Evolutionary conservation across 2,797 vertebrate species (phyloP), one percentile per base, ranked within the genome.

Genomic region (Cygnus olor): DNA sequence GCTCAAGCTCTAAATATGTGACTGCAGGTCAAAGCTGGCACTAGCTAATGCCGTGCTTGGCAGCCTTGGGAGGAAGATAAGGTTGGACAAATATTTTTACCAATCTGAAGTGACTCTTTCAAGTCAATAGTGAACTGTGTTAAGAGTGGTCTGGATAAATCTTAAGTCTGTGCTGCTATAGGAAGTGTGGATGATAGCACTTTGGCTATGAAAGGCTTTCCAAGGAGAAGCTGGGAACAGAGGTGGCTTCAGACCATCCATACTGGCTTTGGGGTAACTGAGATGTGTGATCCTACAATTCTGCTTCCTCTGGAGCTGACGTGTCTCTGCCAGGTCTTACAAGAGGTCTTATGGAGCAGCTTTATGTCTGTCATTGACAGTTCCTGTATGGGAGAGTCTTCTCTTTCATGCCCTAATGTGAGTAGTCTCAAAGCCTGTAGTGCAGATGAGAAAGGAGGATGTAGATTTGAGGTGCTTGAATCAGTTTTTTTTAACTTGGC

Each of bases 1-100:
- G 85, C 60, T 82, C 93, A 81, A 47, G 77, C 73, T 91, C 70
- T 40, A 73, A 84, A 73, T 84, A 80, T 10, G 77, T 82, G 95
- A 76, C 80, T 40, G 78, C 53, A 57, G 3, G 60, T 80, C 73
- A 3, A 32, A 80, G 83, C 92, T 92, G 91, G 73, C 82, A 21
- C 77, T 14, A 36, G 49, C 64, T 40, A 8, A 6, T 2, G 1
- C 71, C 0, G 0, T 36, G 38, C 82, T 91, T 93, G 85, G 70
- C 91, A 93, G 0, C 34, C 58, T n/a, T 25, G 1, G 6, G 32
- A 42, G 73, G n/a, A 86, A 86, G 77, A 80, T 79, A 64, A 96
- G 86, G 71, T 76, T 88, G 64, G 78, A 58, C 49, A 82, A 84
- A 84, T 53, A 18, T 21, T 82, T 84, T 13, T 13, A 25, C 56